Evolutionary conservation across 2,113 vertebrate species (phyloP), one percentile per base, ranked within the genome.

Genomic region (Craseonycteris thonglongyai): DNA sequence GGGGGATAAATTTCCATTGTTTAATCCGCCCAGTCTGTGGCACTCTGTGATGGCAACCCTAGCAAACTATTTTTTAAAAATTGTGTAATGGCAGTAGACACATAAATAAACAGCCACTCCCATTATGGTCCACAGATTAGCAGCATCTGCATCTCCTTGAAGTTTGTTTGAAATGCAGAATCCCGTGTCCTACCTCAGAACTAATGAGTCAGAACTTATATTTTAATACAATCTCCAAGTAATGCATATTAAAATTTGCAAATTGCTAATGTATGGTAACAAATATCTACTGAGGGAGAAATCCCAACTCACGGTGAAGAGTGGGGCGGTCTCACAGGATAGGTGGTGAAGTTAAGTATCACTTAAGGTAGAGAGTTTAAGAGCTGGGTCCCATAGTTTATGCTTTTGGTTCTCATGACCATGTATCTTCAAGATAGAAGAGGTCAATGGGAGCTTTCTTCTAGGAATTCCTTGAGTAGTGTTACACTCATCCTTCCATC

Each of bases 21-120:
- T 40, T 59, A n/a, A 9, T 35, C 30, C 2, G 24, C 38, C 35
- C n/a, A 21, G 0, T 40, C 6, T 7, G 0, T 42, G 21, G 9
- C 18, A 35, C 8, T 33, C 5, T 63, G 65, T 7, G 11, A n/a
- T 45, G 54, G 54, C 13, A 59, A n/a, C 22, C 35, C 71, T 66
- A 38, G n/a, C 14, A 59, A 71, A 74, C 22, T 6, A 28, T 79
- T n/a, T n/a, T n/a, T n/a, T n/a, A n/a, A n/a, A n/a, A n/a, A n/a
- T n/a, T n/a, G n/a, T n/a, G n/a, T n/a, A n/a, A n/a, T n/a, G n/a
- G n/a, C n/a, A n/a, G n/a, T n/a, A n/a, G n/a, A n/a, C n/a, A n/a
- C n/a, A n/a, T n/a, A n/a, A n/a, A n/a, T n/a, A n/a, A n/a, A n/a
- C n/a, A n/a, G 9, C 22, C 13, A 11, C 4, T 40, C 26, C 7